phyloP scores from a whole-genome alignment of 2,113 vertebrate species.

The Sylvicapra grimmia region DNA sequence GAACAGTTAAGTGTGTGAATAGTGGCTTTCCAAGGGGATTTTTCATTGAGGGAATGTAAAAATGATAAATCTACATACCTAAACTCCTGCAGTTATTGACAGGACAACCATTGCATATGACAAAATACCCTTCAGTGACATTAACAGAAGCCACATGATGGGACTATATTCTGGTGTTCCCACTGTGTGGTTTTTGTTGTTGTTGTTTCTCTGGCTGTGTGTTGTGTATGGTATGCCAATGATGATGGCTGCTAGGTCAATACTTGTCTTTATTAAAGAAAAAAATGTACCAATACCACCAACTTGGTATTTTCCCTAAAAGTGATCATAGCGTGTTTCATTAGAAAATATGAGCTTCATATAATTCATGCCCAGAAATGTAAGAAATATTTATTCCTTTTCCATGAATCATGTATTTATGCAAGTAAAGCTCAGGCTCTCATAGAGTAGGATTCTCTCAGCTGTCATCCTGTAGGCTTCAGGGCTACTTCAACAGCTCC shows the following conservation, averaged over 20 bases:
- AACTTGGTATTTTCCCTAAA: background rate
- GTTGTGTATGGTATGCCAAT: background rate
- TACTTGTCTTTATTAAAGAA: background rate
- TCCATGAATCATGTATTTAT: background rate
- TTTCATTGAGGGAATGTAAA: background rate
- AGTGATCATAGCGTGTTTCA: background rate
- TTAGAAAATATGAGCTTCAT: slow-evolving; percentile 3
- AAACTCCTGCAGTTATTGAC: background rate
- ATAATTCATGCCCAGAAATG: background rate
- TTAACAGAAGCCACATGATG: background rate
- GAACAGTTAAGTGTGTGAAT: background rate
- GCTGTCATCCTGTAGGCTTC: background rate
- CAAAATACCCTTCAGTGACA: background rate
- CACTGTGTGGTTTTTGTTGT: background rate
- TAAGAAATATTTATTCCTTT: background rate
- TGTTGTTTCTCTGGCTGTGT: background rate
- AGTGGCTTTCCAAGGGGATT: background rate
- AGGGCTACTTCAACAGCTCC: background rate
- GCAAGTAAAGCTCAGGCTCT: background rate
- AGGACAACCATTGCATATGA: background rate
- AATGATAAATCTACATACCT: background rate
- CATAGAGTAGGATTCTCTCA: background rate
- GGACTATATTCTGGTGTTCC: background rate
- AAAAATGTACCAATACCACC: background rate
- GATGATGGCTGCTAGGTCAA: background rate